Percentiles rank a stretch among this genome's conserved stretches.
Conservation (phyloP, 2,888 invertebrate genomes). For the Dicycla oo region DNA sequence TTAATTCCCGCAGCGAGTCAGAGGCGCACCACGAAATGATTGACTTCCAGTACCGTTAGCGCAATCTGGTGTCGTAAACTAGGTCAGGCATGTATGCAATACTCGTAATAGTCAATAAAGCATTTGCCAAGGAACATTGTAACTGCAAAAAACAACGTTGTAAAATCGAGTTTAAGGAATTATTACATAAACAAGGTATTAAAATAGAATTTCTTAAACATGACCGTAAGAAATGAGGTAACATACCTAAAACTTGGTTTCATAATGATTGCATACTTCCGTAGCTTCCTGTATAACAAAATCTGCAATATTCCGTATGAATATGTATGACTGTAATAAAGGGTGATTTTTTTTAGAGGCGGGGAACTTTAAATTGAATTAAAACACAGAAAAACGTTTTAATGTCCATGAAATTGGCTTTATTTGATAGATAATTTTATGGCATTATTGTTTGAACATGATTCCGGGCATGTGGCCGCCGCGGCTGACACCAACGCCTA, state of each 20-base stretch:
- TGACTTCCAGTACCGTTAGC: constrained; percentile 66
- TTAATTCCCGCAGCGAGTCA: constrained; percentile 61
- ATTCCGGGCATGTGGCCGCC: too few relatives aligned
- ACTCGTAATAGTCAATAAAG: constrained; percentile 58
- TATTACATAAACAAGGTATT: constrained; percentile 63
- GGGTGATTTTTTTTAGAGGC: too few relatives aligned
- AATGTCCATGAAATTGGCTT: too few relatives aligned
- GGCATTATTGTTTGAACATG: too few relatives aligned
- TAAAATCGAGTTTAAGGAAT: constrained; percentile 49
- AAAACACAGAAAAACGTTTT: too few relatives aligned
- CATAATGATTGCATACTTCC: constrained; percentile 25
- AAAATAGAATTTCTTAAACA: constrained; percentile 47
- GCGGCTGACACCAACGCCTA: too few relatives aligned
- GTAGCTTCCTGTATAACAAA: constrained; percentile 9
- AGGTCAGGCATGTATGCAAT: constrained; percentile 73
- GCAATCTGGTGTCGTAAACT: constrained; percentile 75
- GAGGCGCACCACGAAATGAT: constrained; percentile 54
- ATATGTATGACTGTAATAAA: constrained; percentile 24
- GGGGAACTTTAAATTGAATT: too few relatives aligned
- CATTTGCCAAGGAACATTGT: constrained; percentile 50
- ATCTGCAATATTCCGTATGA: constrained; percentile 6
- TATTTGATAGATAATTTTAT: too few relatives aligned
- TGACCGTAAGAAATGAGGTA: constrained; percentile 17
- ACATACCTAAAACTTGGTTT: constrained; percentile 19
- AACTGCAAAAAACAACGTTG: constrained; percentile 45